Conservation (phyloP, 1,140 invertebrate species). For the Caerostris extrusa region DNA sequence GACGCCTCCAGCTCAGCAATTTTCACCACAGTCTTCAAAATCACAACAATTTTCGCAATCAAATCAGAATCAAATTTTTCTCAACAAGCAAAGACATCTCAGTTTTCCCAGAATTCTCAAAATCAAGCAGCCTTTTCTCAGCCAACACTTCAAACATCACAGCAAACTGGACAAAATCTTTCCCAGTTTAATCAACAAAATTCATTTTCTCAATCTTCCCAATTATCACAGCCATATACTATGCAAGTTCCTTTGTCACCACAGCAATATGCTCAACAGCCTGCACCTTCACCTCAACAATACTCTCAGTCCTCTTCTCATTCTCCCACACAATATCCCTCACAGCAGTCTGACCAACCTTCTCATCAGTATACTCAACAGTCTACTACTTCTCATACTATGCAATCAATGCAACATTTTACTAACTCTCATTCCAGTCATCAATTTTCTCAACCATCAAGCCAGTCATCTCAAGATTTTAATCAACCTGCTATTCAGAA, state of each 20-base stretch:
- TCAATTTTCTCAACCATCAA: conserved; percentile 36
- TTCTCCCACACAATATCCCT: background rate
- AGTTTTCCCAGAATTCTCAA: conserved; percentile 54
- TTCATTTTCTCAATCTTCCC: conserved; percentile 58
- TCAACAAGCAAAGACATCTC: background rate
- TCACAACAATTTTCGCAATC: conserved; percentile 38
- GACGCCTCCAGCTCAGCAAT: conserved; percentile 24
- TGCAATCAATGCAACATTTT: conserved; percentile 18
- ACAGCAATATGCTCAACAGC: background rate
- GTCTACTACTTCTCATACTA: background rate
- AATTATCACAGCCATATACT: conserved; percentile 53
- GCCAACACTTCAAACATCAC: background rate
- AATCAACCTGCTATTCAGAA: conserved; percentile 45
- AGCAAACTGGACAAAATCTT: conserved; percentile 44
- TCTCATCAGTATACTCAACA: conserved; percentile 31
- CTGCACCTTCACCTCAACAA: conserved; percentile 29
- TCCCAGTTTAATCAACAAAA: conserved; percentile 51
- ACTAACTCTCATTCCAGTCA: background rate
- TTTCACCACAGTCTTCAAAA: conserved; percentile 50
- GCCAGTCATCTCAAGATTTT: conserved; percentile 24
- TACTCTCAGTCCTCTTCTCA: background rate
- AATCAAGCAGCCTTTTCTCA: conserved; percentile 28
- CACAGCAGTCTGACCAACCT: conserved; percentile 33
- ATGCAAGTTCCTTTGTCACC: background rate
- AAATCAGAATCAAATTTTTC: conserved; percentile 41